Percentiles rank a stretch among this genome's conserved stretches.
Evolutionary conservation across 2,888 invertebrate species (phyloP).

Genomic region (Lithodes maja): DNA sequence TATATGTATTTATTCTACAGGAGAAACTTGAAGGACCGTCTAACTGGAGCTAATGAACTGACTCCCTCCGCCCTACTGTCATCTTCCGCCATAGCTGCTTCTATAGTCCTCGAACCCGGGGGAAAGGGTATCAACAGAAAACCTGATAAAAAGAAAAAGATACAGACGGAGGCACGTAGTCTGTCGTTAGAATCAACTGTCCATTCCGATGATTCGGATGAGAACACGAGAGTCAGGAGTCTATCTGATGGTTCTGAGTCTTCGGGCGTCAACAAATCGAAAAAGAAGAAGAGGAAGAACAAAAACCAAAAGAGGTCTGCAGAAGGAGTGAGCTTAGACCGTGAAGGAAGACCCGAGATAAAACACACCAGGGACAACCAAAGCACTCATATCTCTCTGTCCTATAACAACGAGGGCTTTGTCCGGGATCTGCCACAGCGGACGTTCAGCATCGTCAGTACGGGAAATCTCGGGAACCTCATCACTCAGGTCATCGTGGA

Average conservation of each 20-base stretch:
- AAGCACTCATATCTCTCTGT: not conserved
- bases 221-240: not conserved
- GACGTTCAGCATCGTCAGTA: slow-evolving; percentile 31
- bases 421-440: slow-evolving; percentile 34
- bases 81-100: slow-evolving; percentile 36
- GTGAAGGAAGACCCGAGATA: not conserved
- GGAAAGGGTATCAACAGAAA: not conserved
- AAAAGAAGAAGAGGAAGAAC: not conserved
- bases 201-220: not conserved
- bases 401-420: slow-evolving; percentile 36
- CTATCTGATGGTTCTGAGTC: not conserved
- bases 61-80: slow-evolving; percentile 43
- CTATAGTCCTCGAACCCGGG: slow-evolving; percentile 35
- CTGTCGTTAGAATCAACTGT: not conserved
- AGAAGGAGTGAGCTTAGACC: not conserved
- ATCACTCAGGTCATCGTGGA: slow-evolving; percentile 58
- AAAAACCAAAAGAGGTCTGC: not conserved
- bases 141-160: not conserved
- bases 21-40: slow-evolving; percentile 10
- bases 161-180: not conserved
- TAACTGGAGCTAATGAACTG: not conserved
- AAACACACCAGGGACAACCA: not conserved
- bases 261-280: not conserved
- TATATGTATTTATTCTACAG: slow-evolving; percentile 15
- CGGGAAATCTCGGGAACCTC: slow-evolving; percentile 40